A percentile compares a stretch with the other conserved stretches of the same genome.
Conservation (phyloP, 2,888 invertebrate species). For the Listrodromus nycthemerus region DNA sequence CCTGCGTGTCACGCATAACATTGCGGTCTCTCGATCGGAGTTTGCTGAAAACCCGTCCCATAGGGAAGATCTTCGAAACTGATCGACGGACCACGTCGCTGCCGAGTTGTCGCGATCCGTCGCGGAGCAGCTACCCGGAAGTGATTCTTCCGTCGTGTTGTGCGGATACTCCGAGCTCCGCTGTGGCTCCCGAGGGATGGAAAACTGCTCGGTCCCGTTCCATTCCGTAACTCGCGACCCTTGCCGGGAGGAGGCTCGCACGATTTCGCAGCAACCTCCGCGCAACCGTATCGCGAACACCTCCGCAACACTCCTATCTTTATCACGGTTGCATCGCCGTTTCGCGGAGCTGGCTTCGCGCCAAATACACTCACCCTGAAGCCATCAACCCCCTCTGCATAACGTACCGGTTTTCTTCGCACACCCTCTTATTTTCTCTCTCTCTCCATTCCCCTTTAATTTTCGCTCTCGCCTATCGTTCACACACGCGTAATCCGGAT, state of each 20-base stretch:
- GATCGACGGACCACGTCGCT: conserved; percentile 44
- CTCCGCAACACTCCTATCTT: conserved; percentile 26
- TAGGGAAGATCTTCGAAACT: conserved; percentile 20
- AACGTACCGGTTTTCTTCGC: not conserved
- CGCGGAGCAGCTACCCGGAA: not conserved
- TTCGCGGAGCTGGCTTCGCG: conserved; percentile 6
- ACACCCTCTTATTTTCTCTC: not conserved
- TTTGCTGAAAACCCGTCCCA: conserved; percentile 15
- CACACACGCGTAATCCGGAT: not conserved
- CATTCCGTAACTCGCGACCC: conserved; percentile 66
- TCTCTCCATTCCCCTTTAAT: not conserved
- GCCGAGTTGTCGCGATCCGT: conserved; percentile 7
- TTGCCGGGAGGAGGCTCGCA: conserved; percentile 38
- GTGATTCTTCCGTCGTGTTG: conserved; percentile 1
- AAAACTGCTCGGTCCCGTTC: conserved; percentile 58
- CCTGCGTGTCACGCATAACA: conserved; percentile 14
- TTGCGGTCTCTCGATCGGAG: conserved; percentile 20
- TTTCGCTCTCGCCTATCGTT: not conserved
- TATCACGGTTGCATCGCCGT: conserved; percentile 2
- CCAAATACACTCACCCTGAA: conserved; percentile 21
- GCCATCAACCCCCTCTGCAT: conserved; percentile 16
- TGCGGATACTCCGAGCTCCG: conserved; percentile 63
- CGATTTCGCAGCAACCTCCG: conserved; percentile 18
- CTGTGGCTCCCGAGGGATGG: conserved; percentile 66
- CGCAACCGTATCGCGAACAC: conserved; percentile 34